Evolutionary conservation across 1,140 invertebrate species (phyloP), one percentile per base, ranked within the genome.

Genomic region (Polypedilum vanderplanki): DNA sequence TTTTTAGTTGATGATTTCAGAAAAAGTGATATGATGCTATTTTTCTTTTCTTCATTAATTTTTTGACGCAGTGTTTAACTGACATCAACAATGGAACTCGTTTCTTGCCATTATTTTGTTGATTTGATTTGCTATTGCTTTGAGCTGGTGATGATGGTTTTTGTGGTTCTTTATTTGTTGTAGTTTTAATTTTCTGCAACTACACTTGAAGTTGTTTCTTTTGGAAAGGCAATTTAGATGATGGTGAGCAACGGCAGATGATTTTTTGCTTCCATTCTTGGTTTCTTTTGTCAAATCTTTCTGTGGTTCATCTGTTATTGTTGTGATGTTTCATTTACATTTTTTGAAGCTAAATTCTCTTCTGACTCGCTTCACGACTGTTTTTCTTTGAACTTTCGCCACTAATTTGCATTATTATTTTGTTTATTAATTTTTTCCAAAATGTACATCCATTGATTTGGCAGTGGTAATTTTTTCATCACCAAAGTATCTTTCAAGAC

Each of bases 371-470:
- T 33, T 33, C 24, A 33, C 24, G 24, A 33, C 24, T 33, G 24
- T 5, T 33, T 33, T 33, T 33, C 24, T 33, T 33, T 33, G 24
- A 33, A 33, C 24, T 33, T 7, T 46, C 40, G 4, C 2, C 7
- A 5, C 4, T 20, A 46, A n/a, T 15, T 64, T 20, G 0, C 73
- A 40, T 4, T 4, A 33, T 46, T 57, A 2, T 5, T 57, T 41
- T 7, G 24, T 22, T 67, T 77, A 80, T 5, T 76, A 75, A 83
- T 84, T 0, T 85, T 84, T 2, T 78, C 80, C 1, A 87, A 77
- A 9, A 77, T 82, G 73, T 88, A 87, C 1, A 76, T 78, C 87
- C 87, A 88, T 7, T 80, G 79, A 78, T 90, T 90, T 1, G 86
- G 85, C 24, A 88, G 75, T 1, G 81, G 77, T 0, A 90, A 77